These are phyloP conservation scores for Cryptotermes secundus DNA, from an alignment of 1,140 invertebrate species.

Conservation along the genomic window DNA sequence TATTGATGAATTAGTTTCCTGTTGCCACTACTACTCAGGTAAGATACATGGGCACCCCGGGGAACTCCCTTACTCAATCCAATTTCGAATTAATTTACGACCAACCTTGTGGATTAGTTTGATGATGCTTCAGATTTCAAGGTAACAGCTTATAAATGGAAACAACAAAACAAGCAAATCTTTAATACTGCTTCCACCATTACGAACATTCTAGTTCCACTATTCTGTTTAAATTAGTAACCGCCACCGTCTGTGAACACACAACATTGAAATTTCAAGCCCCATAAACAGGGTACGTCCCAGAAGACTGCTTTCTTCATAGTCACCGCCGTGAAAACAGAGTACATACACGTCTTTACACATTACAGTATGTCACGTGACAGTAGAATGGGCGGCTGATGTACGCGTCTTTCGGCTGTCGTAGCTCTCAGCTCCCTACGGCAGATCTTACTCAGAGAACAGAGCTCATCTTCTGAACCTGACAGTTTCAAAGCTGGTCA, in stretches of 20 bases:
- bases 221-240: neutral
- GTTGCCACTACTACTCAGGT: conserved; percentile 22
- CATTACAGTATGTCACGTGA: too few relatives aligned
- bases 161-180: neutral
- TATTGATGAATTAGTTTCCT: conserved; percentile 32
- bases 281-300: too few relatives aligned
- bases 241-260: neutral
- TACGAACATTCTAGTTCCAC: neutral
- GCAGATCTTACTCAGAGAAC: too few relatives aligned
- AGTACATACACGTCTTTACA: neutral
- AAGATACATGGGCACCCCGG: conserved; percentile 13
- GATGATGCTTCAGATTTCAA: conserved; percentile 16
- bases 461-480: too few relatives aligned
- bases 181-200: neutral
- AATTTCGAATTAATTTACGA: conserved; percentile 35
- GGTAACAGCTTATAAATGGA: conserved; percentile 3
- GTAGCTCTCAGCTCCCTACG: too few relatives aligned
- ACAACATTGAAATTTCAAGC: neutral
- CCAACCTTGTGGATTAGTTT: conserved; percentile 21
- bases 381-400: too few relatives aligned
- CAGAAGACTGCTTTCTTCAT: too few relatives aligned
- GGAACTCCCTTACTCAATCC: neutral
- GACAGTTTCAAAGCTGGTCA: too few relatives aligned
- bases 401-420: too few relatives aligned
- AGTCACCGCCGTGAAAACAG: too few relatives aligned